Conservation (phyloP, 2,888 invertebrate genomes). For the Tetragonula carbonaria region DNA sequence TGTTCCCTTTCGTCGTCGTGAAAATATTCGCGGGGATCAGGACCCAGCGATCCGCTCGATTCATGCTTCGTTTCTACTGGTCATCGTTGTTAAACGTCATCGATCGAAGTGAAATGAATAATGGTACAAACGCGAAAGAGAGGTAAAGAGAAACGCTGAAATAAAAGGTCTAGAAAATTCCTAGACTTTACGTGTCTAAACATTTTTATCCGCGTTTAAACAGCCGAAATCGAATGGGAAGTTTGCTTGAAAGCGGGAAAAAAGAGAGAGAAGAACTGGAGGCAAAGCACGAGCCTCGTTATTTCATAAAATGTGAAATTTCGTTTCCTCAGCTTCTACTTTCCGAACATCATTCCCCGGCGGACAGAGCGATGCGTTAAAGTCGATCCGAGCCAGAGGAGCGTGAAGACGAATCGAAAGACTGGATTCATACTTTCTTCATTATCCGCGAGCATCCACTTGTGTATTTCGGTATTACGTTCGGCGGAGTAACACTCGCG, state of each 20-base stretch:
- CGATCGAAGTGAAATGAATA: neutral
- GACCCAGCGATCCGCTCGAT: neutral
- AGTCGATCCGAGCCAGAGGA: neutral
- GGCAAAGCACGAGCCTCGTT: too few relatives aligned
- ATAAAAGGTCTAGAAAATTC: neutral
- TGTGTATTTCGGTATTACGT: conserved; percentile 59
- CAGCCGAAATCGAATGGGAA: neutral
- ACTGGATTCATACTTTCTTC: conserved; percentile 45
- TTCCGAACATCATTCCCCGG: neutral
- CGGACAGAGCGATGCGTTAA: neutral
- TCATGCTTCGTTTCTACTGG: neutral
- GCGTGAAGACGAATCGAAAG: neutral
- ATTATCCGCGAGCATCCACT: conserved; percentile 41
- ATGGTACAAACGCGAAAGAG: neutral
- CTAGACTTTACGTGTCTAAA: neutral
- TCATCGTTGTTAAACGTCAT: neutral
- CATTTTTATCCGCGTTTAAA: neutral
- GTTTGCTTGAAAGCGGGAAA: neutral
- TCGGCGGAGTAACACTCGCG: conserved; percentile 14
- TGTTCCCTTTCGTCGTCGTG: neutral
- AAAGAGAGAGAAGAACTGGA: neutral
- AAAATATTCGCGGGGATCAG: neutral
- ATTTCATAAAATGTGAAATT: too few relatives aligned
- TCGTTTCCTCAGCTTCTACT: neutral
- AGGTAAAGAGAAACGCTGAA: neutral